Evolutionary conservation across 2,113 vertebrate genomes (phyloP), one percentile per base, ranked within the genome.

Genomic region (Tiliqua scincoides): DNA sequence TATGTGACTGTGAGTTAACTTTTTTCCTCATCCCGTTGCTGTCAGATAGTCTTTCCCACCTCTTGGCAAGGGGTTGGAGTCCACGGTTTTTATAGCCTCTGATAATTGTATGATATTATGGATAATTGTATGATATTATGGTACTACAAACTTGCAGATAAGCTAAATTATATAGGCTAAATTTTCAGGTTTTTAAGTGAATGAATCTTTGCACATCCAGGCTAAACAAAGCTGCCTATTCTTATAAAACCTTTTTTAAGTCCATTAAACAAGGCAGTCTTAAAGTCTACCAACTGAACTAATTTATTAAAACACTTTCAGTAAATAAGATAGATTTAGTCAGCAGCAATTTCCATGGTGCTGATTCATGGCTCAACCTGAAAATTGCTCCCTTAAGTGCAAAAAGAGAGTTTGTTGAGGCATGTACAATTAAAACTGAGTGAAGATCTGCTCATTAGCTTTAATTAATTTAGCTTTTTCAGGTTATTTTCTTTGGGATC

Each of bases 401-500:
- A 80, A 32, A 20, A 84, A 75, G 82, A 84, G 89, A 92, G 75
- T 79, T 96, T 89, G 87, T 79, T 83, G 88, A 95, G 79, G 82
- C 94, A 87, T 54, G 12, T 91, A 92, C 92, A 96, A 96, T 96
- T 93, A 96, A 96, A 93, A 76, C 84, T 93, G 93, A 93, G 95
- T 95, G 91, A 91, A 95, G 85, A 92, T 89, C 88, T 89, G 83
- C 94, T 97, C 95, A 96, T 96, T 95, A 95, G 87, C 82, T 95
- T 90, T 95, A 94, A 96, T 96, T 95, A 92, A 95, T 95, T 96
- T 88, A 97, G 97, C 6, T 97, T 93, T 95, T 97, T 89, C 97
- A 97, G 96, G 93, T 95, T 84, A 2, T 96, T 94, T 97, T 96
- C 95, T 96, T 93, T 25, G 95, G 95, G 75, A 89, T 97, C 71